Base-by-base conservation (phyloP, 2,888 invertebrate genomes). In the Diachrysia chrysitis region DNA sequence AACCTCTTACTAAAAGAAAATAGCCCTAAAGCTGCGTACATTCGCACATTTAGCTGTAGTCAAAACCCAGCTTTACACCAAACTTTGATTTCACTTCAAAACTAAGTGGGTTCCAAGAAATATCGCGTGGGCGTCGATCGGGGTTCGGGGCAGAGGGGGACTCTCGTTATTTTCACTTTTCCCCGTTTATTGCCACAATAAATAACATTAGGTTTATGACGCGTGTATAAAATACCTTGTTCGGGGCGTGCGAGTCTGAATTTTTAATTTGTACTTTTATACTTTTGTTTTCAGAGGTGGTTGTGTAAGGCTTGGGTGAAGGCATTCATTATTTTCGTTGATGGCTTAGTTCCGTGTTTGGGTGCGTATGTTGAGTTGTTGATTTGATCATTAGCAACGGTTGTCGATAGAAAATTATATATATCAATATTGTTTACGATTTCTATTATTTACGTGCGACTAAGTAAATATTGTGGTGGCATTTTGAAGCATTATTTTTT, bases 191-290 rank as follows among this genome's bases (percentile, higher is more conserved):
- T 81, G 74, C 83, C 70, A 77, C 84, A 81, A 84, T 84, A 84
- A 84, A 84, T 84, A 84, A 84, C 83, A 83, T 84, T 83, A 82
- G 78, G 81, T 83, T 84, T 84, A 84, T 82, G 83, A 82, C 66
- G 83, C 80, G 82, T 82, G 81, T 78, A 76, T 81, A 84, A 83
- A 83, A 84, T 79, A 82, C 71, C 71, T 66, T 19, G 69, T 51
- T 32, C 35, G 74, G 58, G 64, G 74, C 63, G 77, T 59, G 71
- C 63, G 57, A 63, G 70, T 32, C 71, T 79, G 77, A 82, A 83
- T 76, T 79, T 79, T 79, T 77, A 77, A 78, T 79, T 79, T 66
- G 59, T 58, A 32, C 71, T 61, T 51, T 63, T 64, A 59, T 66
- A 46, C 60, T 67, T 72, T 56, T 37, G 66, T 68, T 75, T 64